Percentiles rank a stretch among this genome's conserved stretches.
Conservation (phyloP, 2,113 vertebrate species). For the Crotalus viridis region DNA sequence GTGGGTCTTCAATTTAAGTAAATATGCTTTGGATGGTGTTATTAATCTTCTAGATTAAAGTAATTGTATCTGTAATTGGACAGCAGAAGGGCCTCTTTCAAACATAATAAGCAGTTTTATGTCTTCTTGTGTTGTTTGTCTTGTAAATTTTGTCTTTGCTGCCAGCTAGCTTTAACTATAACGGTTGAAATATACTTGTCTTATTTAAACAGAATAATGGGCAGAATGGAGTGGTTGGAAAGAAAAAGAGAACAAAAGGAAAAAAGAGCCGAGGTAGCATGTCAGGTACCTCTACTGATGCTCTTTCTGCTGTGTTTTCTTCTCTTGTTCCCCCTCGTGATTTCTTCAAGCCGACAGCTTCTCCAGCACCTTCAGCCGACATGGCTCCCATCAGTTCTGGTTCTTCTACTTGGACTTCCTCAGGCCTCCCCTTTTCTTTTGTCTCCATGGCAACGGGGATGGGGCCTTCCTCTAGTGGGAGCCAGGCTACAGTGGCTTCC, state of each 20-base stretch:
- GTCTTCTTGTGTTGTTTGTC: conserved; percentile 10
- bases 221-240: conserved; percentile 15
- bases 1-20: neutral
- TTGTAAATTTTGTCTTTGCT: neutral
- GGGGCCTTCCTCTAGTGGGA: conserved; percentile 91
- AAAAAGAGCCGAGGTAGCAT: conserved; percentile 9
- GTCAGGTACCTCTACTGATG: conserved; percentile 47
- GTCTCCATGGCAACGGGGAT: conserved; percentile 97
- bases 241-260: conserved; percentile 45
- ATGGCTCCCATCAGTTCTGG: conserved; percentile 98
- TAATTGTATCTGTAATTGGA: neutral
- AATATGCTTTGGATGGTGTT: neutral
- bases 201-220: conserved; percentile 39
- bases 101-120: neutral
- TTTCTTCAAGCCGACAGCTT: conserved; percentile 84
- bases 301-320: conserved; percentile 59
- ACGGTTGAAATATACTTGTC: conserved; percentile 24
- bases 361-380: conserved; percentile 93
- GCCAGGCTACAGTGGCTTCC: conserved; percentile 90
- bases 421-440: conserved; percentile 93
- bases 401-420: conserved; percentile 96
- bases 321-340: conserved; percentile 28
- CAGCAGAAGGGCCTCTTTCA: neutral
- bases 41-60: neutral
- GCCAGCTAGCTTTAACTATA: conserved; percentile 15